These are phyloP conservation scores for Liodrosophila aerea DNA, from an alignment of 2,888 invertebrate species.

Conservation along the genomic window DNA sequence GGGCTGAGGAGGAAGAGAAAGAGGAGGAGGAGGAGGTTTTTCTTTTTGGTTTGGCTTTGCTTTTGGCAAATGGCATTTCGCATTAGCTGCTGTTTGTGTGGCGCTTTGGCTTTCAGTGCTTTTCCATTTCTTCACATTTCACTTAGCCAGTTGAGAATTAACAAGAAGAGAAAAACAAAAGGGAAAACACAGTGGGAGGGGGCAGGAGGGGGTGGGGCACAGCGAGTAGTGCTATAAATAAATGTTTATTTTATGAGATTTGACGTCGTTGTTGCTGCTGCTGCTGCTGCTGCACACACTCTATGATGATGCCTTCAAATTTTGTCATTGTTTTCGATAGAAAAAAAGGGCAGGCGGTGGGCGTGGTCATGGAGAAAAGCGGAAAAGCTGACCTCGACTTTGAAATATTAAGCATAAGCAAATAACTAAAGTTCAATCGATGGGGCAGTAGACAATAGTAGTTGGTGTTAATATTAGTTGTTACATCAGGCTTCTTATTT, in stretches of 20 bases:
- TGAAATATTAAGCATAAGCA: conserved; percentile 29
- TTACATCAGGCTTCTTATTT: too few species aligned
- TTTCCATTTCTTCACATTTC: conserved; percentile 4
- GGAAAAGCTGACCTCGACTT: conserved; percentile 29
- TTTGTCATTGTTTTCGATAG: conserved; percentile 43
- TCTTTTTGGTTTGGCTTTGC: conserved; percentile 6
- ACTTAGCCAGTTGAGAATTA: conserved; percentile 44
- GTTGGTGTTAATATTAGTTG: too few species aligned
- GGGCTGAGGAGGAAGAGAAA: too few species aligned
- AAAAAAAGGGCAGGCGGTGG: not conserved
- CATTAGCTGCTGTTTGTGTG: not conserved
- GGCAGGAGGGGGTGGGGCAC: too few species aligned
- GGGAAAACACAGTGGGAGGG: conserved; percentile 5
- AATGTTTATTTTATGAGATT: conserved; percentile 73
- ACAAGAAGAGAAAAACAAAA: conserved; percentile 40
- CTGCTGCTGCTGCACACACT: conserved; percentile 30
- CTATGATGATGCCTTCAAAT: conserved; percentile 33
- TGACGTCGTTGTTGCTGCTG: conserved; percentile 23
- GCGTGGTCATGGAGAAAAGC: not conserved
- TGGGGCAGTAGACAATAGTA: too few species aligned
- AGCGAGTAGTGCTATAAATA: conserved; percentile 63
- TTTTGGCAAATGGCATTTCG: not conserved
- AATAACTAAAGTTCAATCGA: too few species aligned
- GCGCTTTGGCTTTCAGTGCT: not conserved
- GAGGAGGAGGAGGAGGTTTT: not conserved